Conservation (phyloP, 2,113 vertebrate genomes). For the Paramisgurnus dabryanus region DNA sequence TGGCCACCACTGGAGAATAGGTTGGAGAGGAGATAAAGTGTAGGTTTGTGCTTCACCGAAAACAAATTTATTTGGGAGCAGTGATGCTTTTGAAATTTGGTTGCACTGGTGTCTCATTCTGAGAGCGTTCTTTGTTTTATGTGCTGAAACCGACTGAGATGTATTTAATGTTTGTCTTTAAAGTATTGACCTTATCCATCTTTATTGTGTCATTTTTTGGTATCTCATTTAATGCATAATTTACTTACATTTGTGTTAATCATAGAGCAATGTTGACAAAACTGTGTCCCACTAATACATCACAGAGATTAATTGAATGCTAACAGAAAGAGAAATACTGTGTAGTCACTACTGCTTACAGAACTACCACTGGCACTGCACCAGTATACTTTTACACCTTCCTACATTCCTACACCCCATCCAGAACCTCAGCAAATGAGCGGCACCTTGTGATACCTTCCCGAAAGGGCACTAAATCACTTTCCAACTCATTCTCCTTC, state of each 20-base stretch:
- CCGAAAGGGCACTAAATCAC: no score
- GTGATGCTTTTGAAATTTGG: neutral
- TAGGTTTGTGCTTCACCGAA: neutral
- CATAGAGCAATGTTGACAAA: conserved; percentile 4
- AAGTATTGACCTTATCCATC: neutral
- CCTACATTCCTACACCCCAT: no score
- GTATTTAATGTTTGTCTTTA: neutral
- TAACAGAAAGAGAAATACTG: neutral
- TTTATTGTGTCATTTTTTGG: conserved; percentile 16
- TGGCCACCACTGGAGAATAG: no score
- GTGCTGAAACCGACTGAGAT: neutral
- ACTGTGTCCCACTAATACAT: neutral
- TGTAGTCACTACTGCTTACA: no score
- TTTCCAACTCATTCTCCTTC: no score
- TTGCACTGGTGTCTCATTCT: neutral
- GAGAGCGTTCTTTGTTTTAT: neutral
- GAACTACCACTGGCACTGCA: no score
- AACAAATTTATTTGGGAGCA: conserved; percentile 1
- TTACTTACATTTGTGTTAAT: neutral
- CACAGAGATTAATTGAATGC: neutral
- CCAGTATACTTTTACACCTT: no score
- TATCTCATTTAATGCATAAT: neutral
- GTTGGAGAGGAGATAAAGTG: no score
- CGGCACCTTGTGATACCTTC: no score
- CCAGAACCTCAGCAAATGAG: no score